Evolutionary conservation across 2,888 invertebrate species (phyloP).

Genomic region (Drosophila mimica): DNA sequence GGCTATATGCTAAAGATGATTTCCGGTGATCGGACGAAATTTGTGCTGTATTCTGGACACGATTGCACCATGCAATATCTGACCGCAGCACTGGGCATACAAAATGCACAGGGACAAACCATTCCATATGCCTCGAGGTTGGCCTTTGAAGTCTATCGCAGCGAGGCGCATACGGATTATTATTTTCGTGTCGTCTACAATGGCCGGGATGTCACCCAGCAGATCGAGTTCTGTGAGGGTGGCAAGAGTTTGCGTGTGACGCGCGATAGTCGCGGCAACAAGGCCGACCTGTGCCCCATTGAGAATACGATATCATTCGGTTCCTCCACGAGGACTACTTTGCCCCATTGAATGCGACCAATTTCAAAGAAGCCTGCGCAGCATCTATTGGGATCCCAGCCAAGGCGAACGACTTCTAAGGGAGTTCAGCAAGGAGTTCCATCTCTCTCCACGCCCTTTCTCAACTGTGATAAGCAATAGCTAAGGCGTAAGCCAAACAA

Average conservation of each 20-base stretch:
- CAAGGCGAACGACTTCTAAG: slow-evolving; percentile 81
- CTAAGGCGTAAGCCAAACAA: slow-evolving; percentile 44
- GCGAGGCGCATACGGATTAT: slow-evolving; percentile 88
- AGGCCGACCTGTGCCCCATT: slow-evolving; percentile 91
- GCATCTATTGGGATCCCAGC: slow-evolving; percentile 82
- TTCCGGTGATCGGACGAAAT: slow-evolving; percentile 90
- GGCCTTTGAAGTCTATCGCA: slow-evolving; percentile 94
- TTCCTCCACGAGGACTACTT: slow-evolving; percentile 96
- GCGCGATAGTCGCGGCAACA: slow-evolving; percentile 85
- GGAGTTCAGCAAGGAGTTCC: slow-evolving; percentile 7
- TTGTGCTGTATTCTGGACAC: slow-evolving; percentile 95
- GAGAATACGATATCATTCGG: slow-evolving; percentile 94
- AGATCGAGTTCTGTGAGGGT: slow-evolving; percentile 91
- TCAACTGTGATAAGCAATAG: slow-evolving; percentile 73
- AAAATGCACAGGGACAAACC: slow-evolving; percentile 83
- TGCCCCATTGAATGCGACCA: slow-evolving; percentile 92
- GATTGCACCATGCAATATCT: slow-evolving; percentile 95
- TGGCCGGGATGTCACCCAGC: slow-evolving; percentile 93
- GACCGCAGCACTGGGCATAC: slow-evolving; percentile 91
- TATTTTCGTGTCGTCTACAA: slow-evolving; percentile 94
- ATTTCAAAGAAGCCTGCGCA: slow-evolving; percentile 93
- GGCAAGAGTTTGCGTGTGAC: slow-evolving; percentile 86
- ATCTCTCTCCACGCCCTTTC: slow-evolving; percentile 41
- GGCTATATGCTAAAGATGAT: slow-evolving; percentile 93
- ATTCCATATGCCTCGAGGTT: slow-evolving; percentile 95